phyloP scores from a whole-genome alignment of 2,888 invertebrate species.

The Volucella bombylans region DNA sequence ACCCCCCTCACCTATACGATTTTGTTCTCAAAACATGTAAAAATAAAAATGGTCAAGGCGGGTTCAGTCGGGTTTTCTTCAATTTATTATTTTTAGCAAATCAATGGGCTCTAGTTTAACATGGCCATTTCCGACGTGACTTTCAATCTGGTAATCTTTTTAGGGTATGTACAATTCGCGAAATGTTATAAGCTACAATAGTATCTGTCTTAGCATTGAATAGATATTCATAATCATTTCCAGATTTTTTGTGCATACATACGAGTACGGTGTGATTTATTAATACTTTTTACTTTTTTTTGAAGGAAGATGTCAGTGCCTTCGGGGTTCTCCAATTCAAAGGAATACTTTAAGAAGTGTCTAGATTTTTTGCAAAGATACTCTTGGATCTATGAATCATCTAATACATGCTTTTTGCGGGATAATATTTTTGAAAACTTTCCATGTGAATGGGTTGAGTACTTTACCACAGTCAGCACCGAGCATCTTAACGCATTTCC shows the following conservation, averaged over 20 bases:
- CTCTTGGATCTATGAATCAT: constrained; percentile 86
- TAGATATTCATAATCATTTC: no score
- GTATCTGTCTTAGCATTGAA: no score
- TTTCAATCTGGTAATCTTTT: no score
- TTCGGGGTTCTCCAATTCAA: constrained; percentile 74
- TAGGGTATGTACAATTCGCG: no score
- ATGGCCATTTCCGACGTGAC: no score
- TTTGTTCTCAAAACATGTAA: no score
- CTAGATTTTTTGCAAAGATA: constrained; percentile 85
- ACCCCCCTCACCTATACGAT: no score
- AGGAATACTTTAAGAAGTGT: constrained; percentile 84
- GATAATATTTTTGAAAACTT: constrained; percentile 84
- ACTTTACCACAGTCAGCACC: constrained; percentile 81
- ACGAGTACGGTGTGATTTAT: not conserved
- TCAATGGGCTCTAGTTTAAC: no score
- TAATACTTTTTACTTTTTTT: constrained; percentile 10
- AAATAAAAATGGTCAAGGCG: no score
- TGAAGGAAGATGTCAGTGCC: constrained; percentile 81
- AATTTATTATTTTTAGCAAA: no score
- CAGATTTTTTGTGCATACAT: not conserved
- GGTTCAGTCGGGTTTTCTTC: no score
- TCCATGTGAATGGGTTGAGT: constrained; percentile 83
- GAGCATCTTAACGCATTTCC: constrained; percentile 83
- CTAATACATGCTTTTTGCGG: constrained; percentile 86
- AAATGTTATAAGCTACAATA: no score